Percentiles rank a stretch among this genome's conserved stretches.
Conservation (phyloP, 2,113 vertebrate species). For the Muscicapa adusta region DNA sequence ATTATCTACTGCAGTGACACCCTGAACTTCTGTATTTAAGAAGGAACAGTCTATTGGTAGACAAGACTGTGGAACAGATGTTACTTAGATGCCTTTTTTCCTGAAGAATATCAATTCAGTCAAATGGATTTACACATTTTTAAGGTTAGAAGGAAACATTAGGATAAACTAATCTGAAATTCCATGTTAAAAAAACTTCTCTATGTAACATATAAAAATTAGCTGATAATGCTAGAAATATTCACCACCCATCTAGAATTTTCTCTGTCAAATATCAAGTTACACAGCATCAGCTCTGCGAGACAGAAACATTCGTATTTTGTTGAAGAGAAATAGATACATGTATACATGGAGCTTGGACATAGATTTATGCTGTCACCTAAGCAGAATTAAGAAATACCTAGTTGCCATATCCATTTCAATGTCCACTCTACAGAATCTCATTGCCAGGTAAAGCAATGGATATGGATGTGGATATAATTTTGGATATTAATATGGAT, state of each 20-base stretch:
- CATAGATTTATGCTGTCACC: not conserved
- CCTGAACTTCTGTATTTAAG: not conserved
- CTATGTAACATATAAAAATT: not conserved
- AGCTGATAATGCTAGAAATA: not conserved
- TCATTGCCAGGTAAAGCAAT: not conserved
- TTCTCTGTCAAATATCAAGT: not conserved
- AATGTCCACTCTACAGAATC: not conserved
- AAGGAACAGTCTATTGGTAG: not conserved
- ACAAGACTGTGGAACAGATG: not conserved
- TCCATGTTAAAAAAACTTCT: not conserved
- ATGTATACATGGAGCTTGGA: not conserved
- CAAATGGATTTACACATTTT: not conserved
- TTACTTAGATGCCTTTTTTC: not conserved
- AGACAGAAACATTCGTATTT: not conserved
- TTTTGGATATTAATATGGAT: no score
- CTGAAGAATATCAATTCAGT: not conserved
- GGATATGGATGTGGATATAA: not conserved
- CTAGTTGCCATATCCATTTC: not conserved
- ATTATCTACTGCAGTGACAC: not conserved
- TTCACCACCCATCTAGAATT: not conserved
- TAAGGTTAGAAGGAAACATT: not conserved
- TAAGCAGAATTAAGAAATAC: not conserved
- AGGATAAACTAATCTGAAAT: not conserved
- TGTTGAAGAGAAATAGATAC: not conserved
- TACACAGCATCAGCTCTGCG: not conserved